These are phyloP conservation scores for Dasypogon diadema DNA, from an alignment of 2,888 invertebrate genomes.

Conservation along the genomic window DNA sequence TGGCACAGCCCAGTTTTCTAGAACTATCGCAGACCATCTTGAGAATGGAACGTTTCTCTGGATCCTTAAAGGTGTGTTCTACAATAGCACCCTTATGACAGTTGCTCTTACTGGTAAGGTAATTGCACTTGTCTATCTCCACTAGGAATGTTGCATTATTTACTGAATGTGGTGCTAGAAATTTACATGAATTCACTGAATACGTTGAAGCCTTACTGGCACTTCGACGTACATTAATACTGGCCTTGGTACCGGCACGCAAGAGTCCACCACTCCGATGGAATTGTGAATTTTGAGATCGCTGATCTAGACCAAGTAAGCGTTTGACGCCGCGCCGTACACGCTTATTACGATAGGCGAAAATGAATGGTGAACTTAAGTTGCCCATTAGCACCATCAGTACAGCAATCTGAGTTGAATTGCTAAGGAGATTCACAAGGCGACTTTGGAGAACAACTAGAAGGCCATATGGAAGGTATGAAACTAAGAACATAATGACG, in stretches of 20 bases:
- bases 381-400: slow-evolving; percentile 68
- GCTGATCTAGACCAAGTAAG: slow-evolving; percentile 64
- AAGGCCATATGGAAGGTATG: slow-evolving; percentile 67
- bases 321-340: slow-evolving; percentile 68
- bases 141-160: slow-evolving; percentile 53
- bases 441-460: slow-evolving; percentile 66
- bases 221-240: slow-evolving; percentile 64
- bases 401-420: slow-evolving; percentile 66
- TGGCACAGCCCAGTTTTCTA: slow-evolving; percentile 63
- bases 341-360: slow-evolving; percentile 69
- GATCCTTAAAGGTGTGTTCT: slow-evolving; percentile 57
- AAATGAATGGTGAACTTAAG: slow-evolving; percentile 68
- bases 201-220: slow-evolving; percentile 67
- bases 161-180: slow-evolving; percentile 62
- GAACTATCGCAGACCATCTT: slow-evolving; percentile 67
- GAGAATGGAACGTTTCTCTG: slow-evolving; percentile 62
- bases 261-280: slow-evolving; percentile 45
- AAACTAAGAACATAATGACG: slow-evolving; percentile 69
- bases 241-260: slow-evolving; percentile 58
- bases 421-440: slow-evolving; percentile 63
- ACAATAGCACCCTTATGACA: slow-evolving; percentile 57
- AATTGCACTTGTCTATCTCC: slow-evolving; percentile 55
- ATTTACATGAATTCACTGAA: slow-evolving; percentile 66
- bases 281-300: slow-evolving; percentile 59
- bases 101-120: slow-evolving; percentile 39